Evolutionary conservation across 2,888 invertebrate species (phyloP).

Genomic region (Sepioteuthis lessoniana): DNA sequence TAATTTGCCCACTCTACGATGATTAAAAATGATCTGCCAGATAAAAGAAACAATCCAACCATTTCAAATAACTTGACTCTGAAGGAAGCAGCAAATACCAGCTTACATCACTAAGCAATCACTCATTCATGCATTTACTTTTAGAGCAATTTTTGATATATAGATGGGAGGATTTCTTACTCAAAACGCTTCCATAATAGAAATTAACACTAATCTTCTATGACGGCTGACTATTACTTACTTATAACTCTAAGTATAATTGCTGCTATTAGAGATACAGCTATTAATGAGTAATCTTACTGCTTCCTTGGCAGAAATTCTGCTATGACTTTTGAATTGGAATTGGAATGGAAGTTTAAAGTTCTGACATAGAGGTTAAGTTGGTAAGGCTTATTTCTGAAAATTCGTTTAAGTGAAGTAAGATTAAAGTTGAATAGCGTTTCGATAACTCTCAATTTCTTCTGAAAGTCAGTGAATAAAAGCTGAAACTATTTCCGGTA

Average conservation of each 20-base stretch:
- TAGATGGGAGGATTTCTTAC: neutral
- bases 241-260: neutral
- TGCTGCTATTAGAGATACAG: neutral
- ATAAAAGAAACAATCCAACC: too few species aligned
- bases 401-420: neutral
- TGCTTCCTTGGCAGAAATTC: neutral
- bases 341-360: neutral
- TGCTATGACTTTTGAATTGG: neutral
- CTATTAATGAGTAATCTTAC: neutral
- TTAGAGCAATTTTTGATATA: too few species aligned
- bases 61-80: too few species aligned
- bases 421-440: neutral
- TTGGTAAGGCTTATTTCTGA: neutral
- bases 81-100: too few species aligned
- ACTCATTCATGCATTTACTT: too few species aligned
- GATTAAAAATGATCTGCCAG: too few species aligned
- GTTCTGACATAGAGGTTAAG: neutral
- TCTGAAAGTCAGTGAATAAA: neutral
- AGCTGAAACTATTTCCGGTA: neutral
- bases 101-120: too few species aligned
- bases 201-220: neutral
- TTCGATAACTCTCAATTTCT: neutral
- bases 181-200: neutral
- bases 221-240: neutral
- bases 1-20: too few species aligned